Evolutionary conservation across 2,113 vertebrate genomes (phyloP), one percentile per base, ranked within the genome.

Genomic region (Lepisosteus oculatus): DNA sequence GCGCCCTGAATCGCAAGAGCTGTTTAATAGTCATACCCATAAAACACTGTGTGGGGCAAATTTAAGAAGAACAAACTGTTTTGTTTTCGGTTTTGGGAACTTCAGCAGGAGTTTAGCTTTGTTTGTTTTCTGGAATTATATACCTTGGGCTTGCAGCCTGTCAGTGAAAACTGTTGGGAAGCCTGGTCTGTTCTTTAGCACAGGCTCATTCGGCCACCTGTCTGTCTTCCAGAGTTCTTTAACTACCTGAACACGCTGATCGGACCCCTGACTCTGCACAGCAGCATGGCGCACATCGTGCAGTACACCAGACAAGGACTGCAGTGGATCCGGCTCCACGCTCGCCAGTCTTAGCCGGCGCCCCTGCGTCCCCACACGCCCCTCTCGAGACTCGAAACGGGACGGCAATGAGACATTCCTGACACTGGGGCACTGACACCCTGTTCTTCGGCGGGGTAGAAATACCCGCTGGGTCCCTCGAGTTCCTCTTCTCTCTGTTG

Each of bases 221-320:
- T 80, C 77, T 83, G 45, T 81, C 44, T 68, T 72, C 13, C 83
- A 99, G 97, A 98, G 81, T 99, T 99, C 92, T 99, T 98, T 89
- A 97, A 96, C 6, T 97, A 99, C 88, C 89, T 99, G 89, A 97
- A 98, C 72, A 91, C 95, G 45, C 87, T 97, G 86, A 97, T 97
- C 85, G 97, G 96, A 65, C 95, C 96, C 0, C 76, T 99, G 86
- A 98, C 97, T 80, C 92, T 99, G 77, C 96, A 99, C 88, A 99
- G 97, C 89, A 98, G 93, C 88, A 95, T 99, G 85, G 93, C 94
- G 74, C 95, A 98, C 67, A 89, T 97, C 66, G 97, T 99, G 72
- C 96, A 96, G 72, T 99, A 98, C 85, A 97, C 95, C 76, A 93
- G 96, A 78, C 97, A 99, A 86, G 97, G 95, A 85, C 93, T 99